phyloP scores from a whole-genome alignment of 1,140 invertebrate genomes.

The Trachelipus rathkii region DNA sequence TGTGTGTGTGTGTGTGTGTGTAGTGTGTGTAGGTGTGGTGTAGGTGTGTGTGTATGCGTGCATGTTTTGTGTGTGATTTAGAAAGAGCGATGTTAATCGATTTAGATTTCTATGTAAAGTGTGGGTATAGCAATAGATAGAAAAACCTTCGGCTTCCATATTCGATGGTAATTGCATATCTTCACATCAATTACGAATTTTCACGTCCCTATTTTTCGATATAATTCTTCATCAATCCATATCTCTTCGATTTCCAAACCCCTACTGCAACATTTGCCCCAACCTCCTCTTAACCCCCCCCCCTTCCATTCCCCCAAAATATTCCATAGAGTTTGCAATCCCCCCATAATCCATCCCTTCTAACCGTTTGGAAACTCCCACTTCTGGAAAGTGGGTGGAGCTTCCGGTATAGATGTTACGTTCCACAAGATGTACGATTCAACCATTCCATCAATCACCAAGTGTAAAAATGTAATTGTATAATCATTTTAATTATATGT shows the following conservation, averaged over 20 bases:
- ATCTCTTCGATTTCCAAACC: neutral
- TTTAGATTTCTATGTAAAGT: too few species aligned
- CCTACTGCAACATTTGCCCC: neutral
- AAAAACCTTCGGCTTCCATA: neutral
- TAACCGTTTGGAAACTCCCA: neutral
- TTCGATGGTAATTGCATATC: conserved; percentile 7
- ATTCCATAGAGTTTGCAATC: too few species aligned
- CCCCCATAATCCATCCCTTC: neutral
- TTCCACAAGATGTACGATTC: too few species aligned
- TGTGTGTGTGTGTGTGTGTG: too few species aligned
- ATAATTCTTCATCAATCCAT: neutral
- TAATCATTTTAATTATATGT: too few species aligned
- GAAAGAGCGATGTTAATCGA: too few species aligned
- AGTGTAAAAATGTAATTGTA: too few species aligned
- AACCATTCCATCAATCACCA: too few species aligned
- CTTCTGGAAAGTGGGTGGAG: neutral
- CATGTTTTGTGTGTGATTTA: too few species aligned
- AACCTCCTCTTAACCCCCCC: neutral
- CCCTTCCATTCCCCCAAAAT: neutral
- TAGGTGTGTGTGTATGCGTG: too few species aligned
- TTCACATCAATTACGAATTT: conserved; percentile 6
- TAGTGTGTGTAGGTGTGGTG: too few species aligned
- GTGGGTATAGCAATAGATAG: too few species aligned
- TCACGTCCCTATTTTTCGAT: neutral
- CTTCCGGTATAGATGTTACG: neutral